Conservation (phyloP, 2,888 invertebrate species). For the Tolmerus cingulatus region DNA sequence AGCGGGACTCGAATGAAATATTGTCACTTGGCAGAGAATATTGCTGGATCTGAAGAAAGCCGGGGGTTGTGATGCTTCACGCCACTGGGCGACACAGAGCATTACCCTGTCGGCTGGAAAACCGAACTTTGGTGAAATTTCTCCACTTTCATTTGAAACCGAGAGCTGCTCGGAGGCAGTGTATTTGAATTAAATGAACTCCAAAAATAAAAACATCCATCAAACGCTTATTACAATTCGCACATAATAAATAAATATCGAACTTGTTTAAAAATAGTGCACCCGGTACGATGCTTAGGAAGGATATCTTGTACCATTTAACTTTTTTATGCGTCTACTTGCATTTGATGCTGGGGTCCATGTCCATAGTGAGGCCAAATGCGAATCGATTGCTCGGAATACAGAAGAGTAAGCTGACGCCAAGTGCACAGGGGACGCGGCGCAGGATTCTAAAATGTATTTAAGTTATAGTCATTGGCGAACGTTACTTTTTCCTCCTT, state of each 20-base stretch:
- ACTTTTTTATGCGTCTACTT: not conserved
- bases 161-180: not conserved
- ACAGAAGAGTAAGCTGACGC: slow-evolving; percentile 58
- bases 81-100: not conserved
- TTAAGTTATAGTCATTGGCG: not conserved
- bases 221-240: not conserved
- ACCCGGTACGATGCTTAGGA: not conserved
- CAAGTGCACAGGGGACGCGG: slow-evolving; percentile 56
- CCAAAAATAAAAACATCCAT: not conserved
- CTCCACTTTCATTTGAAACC: not conserved
- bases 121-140: not conserved
- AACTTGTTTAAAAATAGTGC: too few relatives aligned
- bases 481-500: not conserved
- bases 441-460: slow-evolving; percentile 54
- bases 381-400: slow-evolving; percentile 59
- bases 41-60: not conserved
- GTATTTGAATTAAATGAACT: not conserved
- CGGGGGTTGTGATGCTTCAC: not conserved
- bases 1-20: not conserved
- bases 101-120: not conserved
- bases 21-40: not conserved
- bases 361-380: slow-evolving; percentile 59
- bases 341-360: slow-evolving; percentile 57
- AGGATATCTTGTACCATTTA: not conserved
- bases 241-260: not conserved